Base-by-base conservation (phyloP, 2,888 invertebrate genomes). In the Notocelia uddmanniana region DNA sequence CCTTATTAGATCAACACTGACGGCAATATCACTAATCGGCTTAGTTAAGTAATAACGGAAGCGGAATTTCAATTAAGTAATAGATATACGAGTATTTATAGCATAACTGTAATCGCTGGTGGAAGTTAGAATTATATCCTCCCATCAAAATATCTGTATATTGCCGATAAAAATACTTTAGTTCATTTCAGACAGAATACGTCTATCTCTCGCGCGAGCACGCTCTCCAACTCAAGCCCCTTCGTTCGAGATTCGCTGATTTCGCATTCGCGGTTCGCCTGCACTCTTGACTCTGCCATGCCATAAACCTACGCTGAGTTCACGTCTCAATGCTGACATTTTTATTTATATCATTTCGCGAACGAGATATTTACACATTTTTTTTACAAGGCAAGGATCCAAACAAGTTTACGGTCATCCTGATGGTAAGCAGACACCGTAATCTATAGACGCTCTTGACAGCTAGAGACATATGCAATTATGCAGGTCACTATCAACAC, bases 161-260 rank as follows among this genome's bases (percentile, higher is more conserved):
- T 5, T 9, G 31, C 31, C 31, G 31, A 31, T 31, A 31, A 9
- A 31, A 5, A 31, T 31, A 31, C 8, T 31, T 5, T 31, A 45
- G 41, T 6, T 13, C n/a, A 45, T n/a, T n/a, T 45, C n/a, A 15
- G 41, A n/a, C 6, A 45, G 41, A 60, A 45, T 45, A 60, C 15
- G n/a, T 37, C 23, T 19, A 21, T 19, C 21, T 66, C 23, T 66
- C 9, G 37, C 21, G 23, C 71, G 10, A 54, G 57, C 68, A 50
- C 41, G 55, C 66, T 3, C 71, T 50, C 66, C 19, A 74, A 60
- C 77, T 76, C 74, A 64, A 71, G 75, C 77, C 57, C 41, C 78
- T 78, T 75, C 76, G 77, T 57, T 75, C 54, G 59, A 81, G 77
- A 74, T 73, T 55, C 76, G 77, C 79, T 79, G 80, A 79, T 82